Evolutionary conservation across 2,797 vertebrate genomes (phyloP).

Genomic region (Enteromius radiatus): DNA sequence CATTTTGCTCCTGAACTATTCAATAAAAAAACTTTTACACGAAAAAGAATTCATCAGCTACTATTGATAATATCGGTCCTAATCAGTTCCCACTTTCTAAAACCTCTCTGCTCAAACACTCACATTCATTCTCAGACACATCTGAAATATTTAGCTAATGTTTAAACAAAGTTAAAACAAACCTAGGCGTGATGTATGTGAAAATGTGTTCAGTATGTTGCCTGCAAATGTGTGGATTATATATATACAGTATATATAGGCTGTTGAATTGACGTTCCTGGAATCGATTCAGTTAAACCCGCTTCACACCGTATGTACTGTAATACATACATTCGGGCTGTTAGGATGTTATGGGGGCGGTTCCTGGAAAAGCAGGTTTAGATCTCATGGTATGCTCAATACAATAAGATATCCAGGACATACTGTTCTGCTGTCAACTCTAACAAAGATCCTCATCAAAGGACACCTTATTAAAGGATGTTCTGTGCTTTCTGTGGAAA

Average conservation of each 20-base stretch:
- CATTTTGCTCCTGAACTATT: neutral
- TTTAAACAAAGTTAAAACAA: constrained; percentile 39
- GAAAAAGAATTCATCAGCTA: neutral
- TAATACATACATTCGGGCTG: too few species aligned
- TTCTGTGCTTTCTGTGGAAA: neutral
- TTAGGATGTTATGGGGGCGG: neutral
- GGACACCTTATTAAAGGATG: neutral
- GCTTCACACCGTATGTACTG: too few species aligned
- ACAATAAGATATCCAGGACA: neutral
- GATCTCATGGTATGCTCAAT: neutral
- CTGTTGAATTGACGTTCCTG: constrained; percentile 3
- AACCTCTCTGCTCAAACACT: constrained; percentile 9
- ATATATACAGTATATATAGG: neutral
- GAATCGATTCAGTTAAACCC: neutral
- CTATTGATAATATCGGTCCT: neutral
- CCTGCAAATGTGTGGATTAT: neutral
- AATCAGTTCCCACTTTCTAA: constrained; percentile 10
- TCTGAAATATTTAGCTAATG: constrained; percentile 6
- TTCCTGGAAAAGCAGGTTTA: neutral
- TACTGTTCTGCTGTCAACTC: neutral
- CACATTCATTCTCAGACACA: constrained; percentile 15
- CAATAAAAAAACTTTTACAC: neutral
- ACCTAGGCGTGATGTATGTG: constrained; percentile 10
- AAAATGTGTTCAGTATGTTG: constrained; percentile 10
- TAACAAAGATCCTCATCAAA: constrained; percentile 8